Evolutionary conservation across 2,797 vertebrate genomes (phyloP).

Genomic region (Smutsia temminckii): DNA sequence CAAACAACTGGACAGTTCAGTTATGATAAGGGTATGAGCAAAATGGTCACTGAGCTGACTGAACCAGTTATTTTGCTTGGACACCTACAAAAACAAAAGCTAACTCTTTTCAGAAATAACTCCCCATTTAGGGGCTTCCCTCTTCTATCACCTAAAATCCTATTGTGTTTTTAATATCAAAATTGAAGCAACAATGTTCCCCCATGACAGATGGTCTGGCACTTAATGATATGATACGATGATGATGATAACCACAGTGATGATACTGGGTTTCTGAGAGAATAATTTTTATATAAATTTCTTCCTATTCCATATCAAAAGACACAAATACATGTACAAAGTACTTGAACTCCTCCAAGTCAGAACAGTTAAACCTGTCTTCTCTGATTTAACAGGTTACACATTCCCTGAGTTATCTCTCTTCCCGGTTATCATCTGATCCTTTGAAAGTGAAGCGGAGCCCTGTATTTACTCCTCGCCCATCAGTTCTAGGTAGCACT

Average conservation of each 20-base stretch:
- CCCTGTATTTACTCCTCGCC: background rate
- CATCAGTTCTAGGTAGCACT: background rate
- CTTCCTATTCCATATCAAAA: background rate
- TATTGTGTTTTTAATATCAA: background rate
- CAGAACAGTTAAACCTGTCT: background rate
- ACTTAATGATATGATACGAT: background rate
- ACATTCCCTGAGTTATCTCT: background rate
- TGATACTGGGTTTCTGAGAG: background rate
- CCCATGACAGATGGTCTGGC: background rate
- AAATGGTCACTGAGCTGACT: background rate
- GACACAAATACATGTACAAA: background rate
- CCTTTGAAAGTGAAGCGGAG: background rate
- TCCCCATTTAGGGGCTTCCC: background rate
- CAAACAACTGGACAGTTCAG: background rate
- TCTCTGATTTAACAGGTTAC: background rate
- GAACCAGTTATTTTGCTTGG: background rate
- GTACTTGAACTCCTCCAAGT: background rate
- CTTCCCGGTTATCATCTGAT: background rate
- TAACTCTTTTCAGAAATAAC: constrained; percentile 32
- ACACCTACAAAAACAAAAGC: background rate
- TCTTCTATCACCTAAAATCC: background rate
- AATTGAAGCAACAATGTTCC: background rate
- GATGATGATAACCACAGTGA: rapidly evolving
- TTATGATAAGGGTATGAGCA: background rate
- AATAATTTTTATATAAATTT: background rate